Base-by-base conservation (phyloP, 2,888 invertebrate genomes). In the Trilocha varians region DNA sequence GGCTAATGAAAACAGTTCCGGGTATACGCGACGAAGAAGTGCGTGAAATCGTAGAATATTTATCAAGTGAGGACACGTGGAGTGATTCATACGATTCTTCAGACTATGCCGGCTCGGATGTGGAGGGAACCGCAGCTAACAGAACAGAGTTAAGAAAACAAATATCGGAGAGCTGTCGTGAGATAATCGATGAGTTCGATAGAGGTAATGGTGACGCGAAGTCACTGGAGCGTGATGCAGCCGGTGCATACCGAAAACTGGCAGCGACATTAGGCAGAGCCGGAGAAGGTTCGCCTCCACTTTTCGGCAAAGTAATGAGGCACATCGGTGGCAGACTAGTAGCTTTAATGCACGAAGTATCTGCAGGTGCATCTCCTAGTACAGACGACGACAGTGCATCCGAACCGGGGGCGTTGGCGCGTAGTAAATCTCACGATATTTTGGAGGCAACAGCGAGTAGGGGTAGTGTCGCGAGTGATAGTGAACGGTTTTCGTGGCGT, bases 21-120 rank as follows among this genome's bases (percentile, higher is more conserved):
- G 96, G 96, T 16, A 94, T 96, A 52, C 89, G 95, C 46, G 96
- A 95, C 61, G 95, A 95, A 55, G 95, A 96, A 74, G 96, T 96
- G 33, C 90, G 93, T 15, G 96, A 96, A 78, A 95, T 96, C 42
- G 96, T 97, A 0, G 96, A 96, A 74, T 96, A 96, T 70, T 79
- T 96, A 48, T 96, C 95, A 52, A 95, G 95, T 52, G 96, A 96
- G 66, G 96, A 96, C 62, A 94, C 96, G 3, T 96, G 95, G 95
- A 96, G 95, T 51, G 96, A 96, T 71, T 96, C 95, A 0, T 96
- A 95, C 63, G 96, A 96, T 69, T 95, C 95, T 3, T 95, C 95
- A 0, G 96, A 96, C 70, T 96, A 96, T 61, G 96, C 95, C 1
- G 95, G 94, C 50, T 95, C 95, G 0, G 96, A 96, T 70, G 78